A percentile compares a stretch with the other conserved stretches of the same genome.
Conservation (phyloP, 2,113 vertebrate species). For the Zootoca vivipara region DNA sequence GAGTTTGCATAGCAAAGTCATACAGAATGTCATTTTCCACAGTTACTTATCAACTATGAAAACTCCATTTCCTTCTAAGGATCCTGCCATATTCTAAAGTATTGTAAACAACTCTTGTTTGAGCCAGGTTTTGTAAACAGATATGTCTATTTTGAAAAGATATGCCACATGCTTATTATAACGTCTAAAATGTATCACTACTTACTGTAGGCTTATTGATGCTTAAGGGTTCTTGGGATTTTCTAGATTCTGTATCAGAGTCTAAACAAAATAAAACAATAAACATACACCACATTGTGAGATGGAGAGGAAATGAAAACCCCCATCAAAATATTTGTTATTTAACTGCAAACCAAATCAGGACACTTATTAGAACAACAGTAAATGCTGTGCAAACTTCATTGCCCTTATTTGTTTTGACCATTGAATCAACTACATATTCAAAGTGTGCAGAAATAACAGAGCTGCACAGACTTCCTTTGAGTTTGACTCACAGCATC, state of each 20-base stretch:
- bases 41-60: neutral
- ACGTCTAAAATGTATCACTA: conserved; percentile 70
- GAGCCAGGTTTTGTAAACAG: neutral
- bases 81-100: neutral
- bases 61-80: neutral
- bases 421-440: conserved; percentile 28
- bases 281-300: conserved; percentile 46
- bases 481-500: conserved; percentile 52
- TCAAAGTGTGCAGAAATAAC: conserved; percentile 57
- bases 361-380: conserved; percentile 55
- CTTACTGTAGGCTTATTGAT: conserved; percentile 80
- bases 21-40: neutral
- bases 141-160: neutral
- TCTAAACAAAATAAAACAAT: conserved; percentile 67
- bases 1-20: neutral
- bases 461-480: conserved; percentile 54
- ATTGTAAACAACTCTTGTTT: neutral
- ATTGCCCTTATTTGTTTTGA: conserved; percentile 68
- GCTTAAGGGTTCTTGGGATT: conserved; percentile 68
- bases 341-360: conserved; percentile 55
- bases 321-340: conserved; percentile 33
- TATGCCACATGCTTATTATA: conserved; percentile 1
- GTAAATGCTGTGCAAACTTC: conserved; percentile 60
- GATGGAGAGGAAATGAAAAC: neutral
- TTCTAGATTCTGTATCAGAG: conserved; percentile 73